phyloP scores from a whole-genome alignment of 2,113 vertebrate genomes.

The Tupaia chinensis region DNA sequence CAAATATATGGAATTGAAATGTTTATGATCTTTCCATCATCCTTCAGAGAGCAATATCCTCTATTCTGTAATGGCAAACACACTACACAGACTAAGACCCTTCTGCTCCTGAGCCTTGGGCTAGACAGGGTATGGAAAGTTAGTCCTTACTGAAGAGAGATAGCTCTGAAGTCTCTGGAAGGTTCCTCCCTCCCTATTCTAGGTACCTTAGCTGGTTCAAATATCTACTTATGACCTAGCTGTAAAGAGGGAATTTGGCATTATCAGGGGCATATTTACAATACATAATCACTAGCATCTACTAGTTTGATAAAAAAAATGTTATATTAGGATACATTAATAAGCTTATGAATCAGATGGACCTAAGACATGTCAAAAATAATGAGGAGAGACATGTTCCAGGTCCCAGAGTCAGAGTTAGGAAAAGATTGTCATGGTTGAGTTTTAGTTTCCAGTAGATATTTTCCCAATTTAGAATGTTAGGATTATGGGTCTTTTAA shows the following conservation, averaged over 20 bases:
- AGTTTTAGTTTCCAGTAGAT: neutral
- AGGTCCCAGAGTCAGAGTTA: neutral
- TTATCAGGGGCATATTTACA: neutral
- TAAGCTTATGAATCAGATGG: neutral
- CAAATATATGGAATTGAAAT: neutral
- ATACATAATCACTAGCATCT: neutral
- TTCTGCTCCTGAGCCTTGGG: neutral
- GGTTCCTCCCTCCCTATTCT: rapidly evolving
- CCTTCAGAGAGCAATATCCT: neutral
- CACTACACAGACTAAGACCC: too few species aligned
- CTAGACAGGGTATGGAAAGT: neutral
- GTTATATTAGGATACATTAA: neutral
- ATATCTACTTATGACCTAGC: neutral
- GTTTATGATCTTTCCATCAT: neutral
- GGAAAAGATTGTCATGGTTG: neutral
- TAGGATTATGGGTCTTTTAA: neutral
- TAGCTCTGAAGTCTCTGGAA: neutral
- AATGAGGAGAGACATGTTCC: neutral
- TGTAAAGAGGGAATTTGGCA: neutral
- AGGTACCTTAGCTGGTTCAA: neutral
- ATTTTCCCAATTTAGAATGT: neutral
- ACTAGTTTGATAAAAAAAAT: neutral
- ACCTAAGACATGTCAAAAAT: neutral
- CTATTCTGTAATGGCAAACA: neutral
- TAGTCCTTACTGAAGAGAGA: neutral